Conservation (phyloP, 2,113 vertebrate genomes). For the Canis aureus region DNA sequence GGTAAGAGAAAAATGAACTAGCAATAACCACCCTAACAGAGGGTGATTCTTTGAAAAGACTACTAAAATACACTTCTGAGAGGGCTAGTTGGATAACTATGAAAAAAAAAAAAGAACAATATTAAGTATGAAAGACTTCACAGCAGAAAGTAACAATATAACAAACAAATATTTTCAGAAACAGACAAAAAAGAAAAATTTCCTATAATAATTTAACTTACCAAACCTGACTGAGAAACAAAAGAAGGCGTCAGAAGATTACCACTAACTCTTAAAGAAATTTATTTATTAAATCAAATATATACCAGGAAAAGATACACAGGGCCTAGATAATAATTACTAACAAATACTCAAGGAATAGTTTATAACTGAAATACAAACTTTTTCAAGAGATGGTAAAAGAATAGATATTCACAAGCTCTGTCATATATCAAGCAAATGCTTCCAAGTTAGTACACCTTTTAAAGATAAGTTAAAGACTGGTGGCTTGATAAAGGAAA, state of each 20-base stretch:
- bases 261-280: background rate
- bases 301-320: background rate
- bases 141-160: background rate
- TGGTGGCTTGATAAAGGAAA: background rate
- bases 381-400: background rate
- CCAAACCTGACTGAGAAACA: background rate
- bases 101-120: background rate
- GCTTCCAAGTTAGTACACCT: background rate
- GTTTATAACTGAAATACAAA: background rate
- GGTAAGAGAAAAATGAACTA: background rate
- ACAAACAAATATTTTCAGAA: background rate
- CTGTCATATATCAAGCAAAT: background rate
- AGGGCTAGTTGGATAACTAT: background rate
- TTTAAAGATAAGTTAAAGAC: background rate
- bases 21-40: background rate
- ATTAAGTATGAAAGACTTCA: background rate
- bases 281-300: conserved; percentile 8
- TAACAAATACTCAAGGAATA: background rate
- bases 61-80: background rate
- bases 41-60: background rate
- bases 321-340: background rate
- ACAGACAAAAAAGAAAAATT: background rate
- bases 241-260: background rate
- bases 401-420: background rate
- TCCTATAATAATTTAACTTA: background rate